These are phyloP conservation scores for Phoxinus phoxinus DNA, from an alignment of 2,113 vertebrate species.

Conservation along the genomic window DNA sequence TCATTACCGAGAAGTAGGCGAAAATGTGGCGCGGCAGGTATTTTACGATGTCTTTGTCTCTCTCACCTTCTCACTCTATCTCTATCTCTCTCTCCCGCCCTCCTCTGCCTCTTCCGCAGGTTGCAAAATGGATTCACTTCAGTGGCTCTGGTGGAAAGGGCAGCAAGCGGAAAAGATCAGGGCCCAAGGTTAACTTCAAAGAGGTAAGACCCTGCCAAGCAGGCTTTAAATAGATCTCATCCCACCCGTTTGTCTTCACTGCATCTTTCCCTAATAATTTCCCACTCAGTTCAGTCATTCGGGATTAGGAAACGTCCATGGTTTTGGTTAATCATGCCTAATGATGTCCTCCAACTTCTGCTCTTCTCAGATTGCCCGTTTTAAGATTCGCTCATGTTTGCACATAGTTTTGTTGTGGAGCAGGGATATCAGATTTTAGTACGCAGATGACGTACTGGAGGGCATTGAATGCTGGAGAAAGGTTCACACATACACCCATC, in stretches of 20 bases:
- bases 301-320: not conserved
- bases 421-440: slow-evolving; percentile 35
- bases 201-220: slow-evolving; percentile 81
- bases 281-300: not conserved
- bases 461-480: slow-evolving; percentile 3
- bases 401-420: not conserved
- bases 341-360: not conserved
- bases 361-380: slow-evolving; percentile 1
- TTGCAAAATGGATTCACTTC: slow-evolving; percentile 89
- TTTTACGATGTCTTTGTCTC: slow-evolving; percentile 41
- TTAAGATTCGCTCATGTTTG: not conserved
- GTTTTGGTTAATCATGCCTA: not conserved
- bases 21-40: slow-evolving; percentile 31
- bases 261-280: not conserved
- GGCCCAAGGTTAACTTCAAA: slow-evolving; percentile 80
- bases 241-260: slow-evolving; percentile 8
- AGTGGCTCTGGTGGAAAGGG: slow-evolving; percentile 81
- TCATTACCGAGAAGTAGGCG: not conserved
- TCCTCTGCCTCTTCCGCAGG: slow-evolving; percentile 78
- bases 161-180: slow-evolving; percentile 82
- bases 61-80: slow-evolving; percentile 59
- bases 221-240: slow-evolving; percentile 60
- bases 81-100: slow-evolving; percentile 60
- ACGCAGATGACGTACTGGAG: not conserved
- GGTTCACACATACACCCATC: slow-evolving; percentile 15